Evolutionary conservation across 1,140 invertebrate genomes (phyloP).

Genomic region (Sycophaga agraensis): DNA sequence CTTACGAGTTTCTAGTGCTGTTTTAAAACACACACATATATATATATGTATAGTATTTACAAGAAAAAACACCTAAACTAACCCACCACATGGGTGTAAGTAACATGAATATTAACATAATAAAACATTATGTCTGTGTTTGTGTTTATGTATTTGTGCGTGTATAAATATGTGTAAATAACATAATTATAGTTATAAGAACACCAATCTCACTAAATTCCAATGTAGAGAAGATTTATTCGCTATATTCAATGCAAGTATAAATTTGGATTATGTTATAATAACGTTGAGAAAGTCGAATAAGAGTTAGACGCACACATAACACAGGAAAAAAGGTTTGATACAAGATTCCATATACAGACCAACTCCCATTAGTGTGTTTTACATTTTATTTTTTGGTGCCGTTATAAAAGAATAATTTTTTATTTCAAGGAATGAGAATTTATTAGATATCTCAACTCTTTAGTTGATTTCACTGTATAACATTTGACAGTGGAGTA

Average conservation of each 20-base stretch:
- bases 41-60: no score
- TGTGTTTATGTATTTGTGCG: neutral
- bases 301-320: slow-evolving; percentile 28
- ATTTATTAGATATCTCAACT: neutral
- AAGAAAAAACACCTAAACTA: slow-evolving; percentile 18
- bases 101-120: neutral
- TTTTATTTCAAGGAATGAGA: neutral
- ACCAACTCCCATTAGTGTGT: slow-evolving; percentile 23
- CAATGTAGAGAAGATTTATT: no score
- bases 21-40: slow-evolving; percentile 22
- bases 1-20: slow-evolving; percentile 5
- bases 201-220: slow-evolving; percentile 8
- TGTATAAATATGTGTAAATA: neutral
- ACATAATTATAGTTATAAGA: slow-evolving; percentile 4
- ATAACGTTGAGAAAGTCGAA: no score
- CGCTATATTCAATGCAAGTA: no score
- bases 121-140: neutral
- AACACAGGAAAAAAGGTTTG: slow-evolving; percentile 9
- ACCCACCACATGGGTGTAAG: slow-evolving; percentile 13
- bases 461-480: no score
- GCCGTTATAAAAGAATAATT: slow-evolving; percentile 13
- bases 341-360: slow-evolving; percentile 10
- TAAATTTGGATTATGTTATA: no score
- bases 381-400: slow-evolving; percentile 11
- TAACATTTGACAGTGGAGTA: no score